Conservation (phyloP, 2,797 vertebrate species). For the Parambassis ranga region DNA sequence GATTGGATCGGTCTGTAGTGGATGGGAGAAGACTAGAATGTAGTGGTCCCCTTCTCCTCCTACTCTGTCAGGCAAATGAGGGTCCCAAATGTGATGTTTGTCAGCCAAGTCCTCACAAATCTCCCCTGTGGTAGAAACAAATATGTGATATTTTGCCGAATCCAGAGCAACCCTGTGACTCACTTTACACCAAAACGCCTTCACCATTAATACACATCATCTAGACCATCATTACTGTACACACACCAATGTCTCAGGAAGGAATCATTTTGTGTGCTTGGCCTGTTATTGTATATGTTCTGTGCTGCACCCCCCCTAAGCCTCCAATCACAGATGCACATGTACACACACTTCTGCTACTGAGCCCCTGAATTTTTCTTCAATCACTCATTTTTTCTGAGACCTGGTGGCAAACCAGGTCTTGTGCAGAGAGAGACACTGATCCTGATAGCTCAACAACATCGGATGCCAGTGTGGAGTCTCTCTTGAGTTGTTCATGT, state of each 20-base stretch:
- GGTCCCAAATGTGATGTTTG: conserved; percentile 58
- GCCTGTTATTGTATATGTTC: conserved; percentile 71
- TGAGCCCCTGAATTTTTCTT: conserved; percentile 70
- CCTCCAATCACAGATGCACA: conserved; percentile 61
- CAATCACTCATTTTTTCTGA: conserved; percentile 46
- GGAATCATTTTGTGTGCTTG: conserved; percentile 79
- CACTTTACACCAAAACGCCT: conserved; percentile 76
- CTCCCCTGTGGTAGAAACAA: conserved; percentile 55
- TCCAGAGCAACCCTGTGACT: conserved; percentile 71
- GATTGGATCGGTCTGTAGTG: conserved; percentile 39
- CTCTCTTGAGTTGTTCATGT: conserved; percentile 55
- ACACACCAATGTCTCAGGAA: conserved; percentile 80
- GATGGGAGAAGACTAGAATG: conserved; percentile 47
- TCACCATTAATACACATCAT: conserved; percentile 63
- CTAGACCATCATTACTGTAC: conserved; percentile 74
- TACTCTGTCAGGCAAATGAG: conserved; percentile 49
- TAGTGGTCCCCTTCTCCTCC: conserved; percentile 34
- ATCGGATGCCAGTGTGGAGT: conserved; percentile 66
- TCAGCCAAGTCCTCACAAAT: conserved; percentile 47
- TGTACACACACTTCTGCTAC: conserved; percentile 70
- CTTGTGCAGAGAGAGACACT: conserved; percentile 59
- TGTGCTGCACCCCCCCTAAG: conserved; percentile 60
- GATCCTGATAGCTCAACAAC: conserved; percentile 40
- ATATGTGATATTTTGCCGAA: conserved; percentile 56
- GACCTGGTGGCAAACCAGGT: conserved; percentile 59